A percentile compares a stretch with the other conserved stretches of the same genome.
Evolutionary conservation across 2,113 vertebrate species (phyloP).

Genomic region (Boulengeromyrus knoepffleri): DNA sequence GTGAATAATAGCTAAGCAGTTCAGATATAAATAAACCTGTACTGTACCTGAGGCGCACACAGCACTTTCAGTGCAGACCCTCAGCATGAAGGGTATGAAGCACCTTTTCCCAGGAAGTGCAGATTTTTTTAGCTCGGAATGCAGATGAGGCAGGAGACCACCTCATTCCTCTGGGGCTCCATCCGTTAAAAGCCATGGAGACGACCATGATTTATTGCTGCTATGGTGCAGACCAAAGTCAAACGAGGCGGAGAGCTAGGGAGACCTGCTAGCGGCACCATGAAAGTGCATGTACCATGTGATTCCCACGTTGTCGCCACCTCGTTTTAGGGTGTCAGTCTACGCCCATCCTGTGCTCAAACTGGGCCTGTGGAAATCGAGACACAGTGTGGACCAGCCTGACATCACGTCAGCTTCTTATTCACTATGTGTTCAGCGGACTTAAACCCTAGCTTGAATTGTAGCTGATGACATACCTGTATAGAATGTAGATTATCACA

Average conservation of each 20-base stretch:
- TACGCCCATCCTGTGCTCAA: not conserved
- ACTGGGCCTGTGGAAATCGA: not conserved
- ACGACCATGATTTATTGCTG: constrained; percentile 6
- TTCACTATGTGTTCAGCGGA: not conserved
- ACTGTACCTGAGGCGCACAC: not conserved
- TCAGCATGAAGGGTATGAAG: not conserved
- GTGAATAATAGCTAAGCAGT: not conserved
- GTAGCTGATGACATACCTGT: not conserved
- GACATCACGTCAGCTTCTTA: not conserved
- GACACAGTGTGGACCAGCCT: not conserved
- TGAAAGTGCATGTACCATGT: not conserved
- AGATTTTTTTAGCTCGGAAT: not conserved
- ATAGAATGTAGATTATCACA: not conserved
- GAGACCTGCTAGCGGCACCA: not conserved
- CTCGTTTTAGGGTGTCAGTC: not conserved
- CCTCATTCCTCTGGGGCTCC: not conserved
- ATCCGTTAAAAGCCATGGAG: not conserved
- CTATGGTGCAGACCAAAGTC: not conserved
- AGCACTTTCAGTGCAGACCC: not conserved
- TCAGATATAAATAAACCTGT: not conserved
- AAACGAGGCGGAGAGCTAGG: not conserved
- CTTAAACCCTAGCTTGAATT: not conserved
- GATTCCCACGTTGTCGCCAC: not conserved
- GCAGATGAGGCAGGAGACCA: not conserved
- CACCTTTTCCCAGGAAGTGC: not conserved